These are phyloP conservation scores for Trichosurus vulpecula DNA, from an alignment of 2,797 vertebrate species.

Conservation along the genomic window DNA sequence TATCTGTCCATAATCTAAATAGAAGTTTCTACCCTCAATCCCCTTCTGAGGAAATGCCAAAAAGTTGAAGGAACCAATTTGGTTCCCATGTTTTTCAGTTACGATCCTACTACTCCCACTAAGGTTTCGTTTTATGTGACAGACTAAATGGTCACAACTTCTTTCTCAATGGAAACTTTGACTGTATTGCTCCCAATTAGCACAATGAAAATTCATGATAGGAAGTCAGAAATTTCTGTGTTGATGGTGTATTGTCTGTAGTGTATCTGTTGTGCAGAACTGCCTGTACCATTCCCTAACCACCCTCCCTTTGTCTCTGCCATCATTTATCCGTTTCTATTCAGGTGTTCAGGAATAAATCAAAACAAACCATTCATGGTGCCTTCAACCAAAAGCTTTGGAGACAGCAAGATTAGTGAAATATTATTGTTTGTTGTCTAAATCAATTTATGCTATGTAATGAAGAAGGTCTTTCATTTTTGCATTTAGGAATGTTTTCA, in stretches of 20 bases:
- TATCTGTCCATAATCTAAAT: background rate
- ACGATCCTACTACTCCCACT: background rate
- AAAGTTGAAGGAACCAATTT: background rate
- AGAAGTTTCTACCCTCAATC: background rate
- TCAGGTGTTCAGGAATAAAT: background rate
- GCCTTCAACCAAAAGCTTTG: slow-evolving; percentile 43
- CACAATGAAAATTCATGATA: background rate
- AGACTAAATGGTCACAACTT: background rate
- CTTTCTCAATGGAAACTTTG: background rate
- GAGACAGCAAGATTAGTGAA: slow-evolving; percentile 44
- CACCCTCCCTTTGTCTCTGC: background rate
- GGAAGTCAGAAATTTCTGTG: slow-evolving; percentile 17
- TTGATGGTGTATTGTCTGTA: slow-evolving; percentile 11
- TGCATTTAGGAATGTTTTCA: slow-evolving; percentile 75
- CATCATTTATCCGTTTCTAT: background rate
- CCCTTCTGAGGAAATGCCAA: background rate
- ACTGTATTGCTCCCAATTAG: background rate
- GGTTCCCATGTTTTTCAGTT: background rate
- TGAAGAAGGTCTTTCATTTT: slow-evolving; percentile 68
- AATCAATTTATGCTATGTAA: slow-evolving; percentile 1
- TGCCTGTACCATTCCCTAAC: background rate
- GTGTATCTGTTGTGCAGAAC: background rate
- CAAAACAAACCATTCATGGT: background rate
- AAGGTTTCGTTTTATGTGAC: background rate
- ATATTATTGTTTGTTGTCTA: slow-evolving; percentile 52